Base-by-base conservation (phyloP, 2,797 vertebrate species). In the Atherinosoma microstoma region DNA sequence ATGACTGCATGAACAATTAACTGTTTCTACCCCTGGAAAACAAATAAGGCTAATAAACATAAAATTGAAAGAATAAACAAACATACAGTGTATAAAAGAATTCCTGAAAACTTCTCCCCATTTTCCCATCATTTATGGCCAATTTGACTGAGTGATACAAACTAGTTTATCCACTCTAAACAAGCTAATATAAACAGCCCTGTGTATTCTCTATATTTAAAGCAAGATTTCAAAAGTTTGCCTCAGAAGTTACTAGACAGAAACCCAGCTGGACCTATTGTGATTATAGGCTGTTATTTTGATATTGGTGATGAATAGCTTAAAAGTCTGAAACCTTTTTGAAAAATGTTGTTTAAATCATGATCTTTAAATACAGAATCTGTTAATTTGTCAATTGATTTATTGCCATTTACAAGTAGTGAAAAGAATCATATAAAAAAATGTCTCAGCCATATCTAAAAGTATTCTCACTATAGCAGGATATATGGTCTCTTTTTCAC, bases 401-500 rank as follows among this genome's bases (percentile, higher is more conserved):
- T 70, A 45, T 15, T 47, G 53, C 64, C 69, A 75, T 85, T 73
- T 70, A 76, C 75, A 62, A 66, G 58, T 45, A 15, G 20, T 10
- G 53, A 58, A 67, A 75, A 27, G 58, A 63, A 72, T 54, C 1
- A 9, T 54, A 13, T 15, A 27, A 66, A 70, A 32, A 32, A 4
- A 32, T 32, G 77, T 71, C 65, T 71, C 71, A 66, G 64, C 70
- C 73, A 64, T 58, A 67, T 84, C 75, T 79, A 49, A 82, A 75
- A 80, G 71, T 84, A 75, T 12, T 32, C 59, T 71, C 64, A 36
- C 57, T 64, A 54, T 49, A 75, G 24, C 76, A 83, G 84, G 87
- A 82, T 87, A 87, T 71, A 84, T 59, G 77, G 74, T 74, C 36
- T 72, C 63, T 67, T 60, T 67, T 60, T 62, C 58, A 11, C 51